Evolutionary conservation across 2,888 invertebrate species (phyloP).

Genomic region (Lampropteryx suffumata): DNA sequence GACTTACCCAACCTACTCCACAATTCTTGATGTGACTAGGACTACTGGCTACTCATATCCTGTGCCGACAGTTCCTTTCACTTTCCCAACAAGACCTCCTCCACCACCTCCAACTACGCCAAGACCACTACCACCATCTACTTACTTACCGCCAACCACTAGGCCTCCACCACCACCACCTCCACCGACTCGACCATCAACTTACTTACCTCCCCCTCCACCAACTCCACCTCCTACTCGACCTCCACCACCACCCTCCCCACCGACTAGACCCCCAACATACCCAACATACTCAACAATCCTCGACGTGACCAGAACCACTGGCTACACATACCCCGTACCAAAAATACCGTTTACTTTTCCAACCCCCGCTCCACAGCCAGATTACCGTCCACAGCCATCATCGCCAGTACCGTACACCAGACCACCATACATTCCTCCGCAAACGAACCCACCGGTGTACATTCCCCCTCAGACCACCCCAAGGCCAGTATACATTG

Average conservation of each 20-base stretch:
- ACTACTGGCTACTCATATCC: slow-evolving; percentile 60
- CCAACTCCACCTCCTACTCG: slow-evolving; percentile 35
- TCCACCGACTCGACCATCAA: slow-evolving; percentile 25
- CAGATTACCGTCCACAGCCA: slow-evolving; percentile 16
- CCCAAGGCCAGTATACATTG: slow-evolving; percentile 34
- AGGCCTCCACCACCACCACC: slow-evolving; percentile 22
- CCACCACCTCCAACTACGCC: not conserved
- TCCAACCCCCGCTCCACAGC: slow-evolving; percentile 33
- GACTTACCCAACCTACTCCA: slow-evolving; percentile 37
- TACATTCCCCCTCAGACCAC: slow-evolving; percentile 29
- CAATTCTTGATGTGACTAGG: slow-evolving; percentile 35
- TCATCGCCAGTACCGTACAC: slow-evolving; percentile 34
- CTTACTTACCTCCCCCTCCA: slow-evolving; percentile 34
- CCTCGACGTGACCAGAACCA: slow-evolving; percentile 42
- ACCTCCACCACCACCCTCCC: slow-evolving; percentile 23
- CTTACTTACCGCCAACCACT: not conserved
- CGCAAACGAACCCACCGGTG: slow-evolving; percentile 20
- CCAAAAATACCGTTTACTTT: slow-evolving; percentile 54
- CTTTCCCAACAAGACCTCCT: slow-evolving; percentile 42
- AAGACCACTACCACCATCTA: not conserved
- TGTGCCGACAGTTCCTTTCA: slow-evolving; percentile 49
- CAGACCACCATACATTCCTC: slow-evolving; percentile 27
- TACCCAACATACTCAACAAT: slow-evolving; percentile 37
- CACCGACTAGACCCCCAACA: slow-evolving; percentile 21
- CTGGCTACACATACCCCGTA: slow-evolving; percentile 55